phyloP scores from a whole-genome alignment of 1,140 invertebrate genomes.

The Rhysida immarginata region DNA sequence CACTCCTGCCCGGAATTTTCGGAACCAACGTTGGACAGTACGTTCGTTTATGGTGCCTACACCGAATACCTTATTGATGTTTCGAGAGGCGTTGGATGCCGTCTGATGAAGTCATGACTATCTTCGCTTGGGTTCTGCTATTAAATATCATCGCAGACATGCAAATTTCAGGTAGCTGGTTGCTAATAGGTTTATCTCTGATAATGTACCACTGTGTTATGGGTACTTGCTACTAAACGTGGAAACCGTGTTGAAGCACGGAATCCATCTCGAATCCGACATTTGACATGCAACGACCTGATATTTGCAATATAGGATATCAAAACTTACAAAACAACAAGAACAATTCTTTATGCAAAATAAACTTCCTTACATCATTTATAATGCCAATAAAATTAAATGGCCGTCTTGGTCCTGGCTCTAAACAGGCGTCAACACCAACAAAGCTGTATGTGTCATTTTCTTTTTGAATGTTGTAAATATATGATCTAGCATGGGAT shows the following conservation, averaged over 20 bases:
- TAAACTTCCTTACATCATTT: constrained; percentile 29
- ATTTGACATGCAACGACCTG: too few species aligned
- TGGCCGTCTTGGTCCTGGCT: constrained; percentile 67
- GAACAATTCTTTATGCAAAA: neutral
- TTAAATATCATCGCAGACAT: too few species aligned
- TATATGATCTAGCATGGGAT: constrained; percentile 53
- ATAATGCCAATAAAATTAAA: constrained; percentile 82
- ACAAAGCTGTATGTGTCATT: constrained; percentile 56
- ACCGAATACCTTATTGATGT: too few species aligned
- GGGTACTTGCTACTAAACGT: too few species aligned
- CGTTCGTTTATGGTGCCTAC: too few species aligned
- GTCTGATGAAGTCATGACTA: too few species aligned
- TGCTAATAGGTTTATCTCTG: too few species aligned
- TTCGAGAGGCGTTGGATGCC: too few species aligned
- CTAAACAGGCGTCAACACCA: constrained; percentile 70
- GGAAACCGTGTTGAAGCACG: too few species aligned
- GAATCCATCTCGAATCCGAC: neutral
- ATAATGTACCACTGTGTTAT: neutral
- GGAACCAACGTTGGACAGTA: too few species aligned
- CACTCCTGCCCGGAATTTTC: too few species aligned
- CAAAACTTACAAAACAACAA: constrained; percentile 8
- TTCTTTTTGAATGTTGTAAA: constrained; percentile 41
- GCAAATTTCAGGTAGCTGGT: neutral
- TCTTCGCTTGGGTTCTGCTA: too few species aligned
- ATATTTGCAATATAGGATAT: neutral